These are phyloP conservation scores for Tapera naevia DNA, from an alignment of 2,797 vertebrate species.

Conservation along the genomic window DNA sequence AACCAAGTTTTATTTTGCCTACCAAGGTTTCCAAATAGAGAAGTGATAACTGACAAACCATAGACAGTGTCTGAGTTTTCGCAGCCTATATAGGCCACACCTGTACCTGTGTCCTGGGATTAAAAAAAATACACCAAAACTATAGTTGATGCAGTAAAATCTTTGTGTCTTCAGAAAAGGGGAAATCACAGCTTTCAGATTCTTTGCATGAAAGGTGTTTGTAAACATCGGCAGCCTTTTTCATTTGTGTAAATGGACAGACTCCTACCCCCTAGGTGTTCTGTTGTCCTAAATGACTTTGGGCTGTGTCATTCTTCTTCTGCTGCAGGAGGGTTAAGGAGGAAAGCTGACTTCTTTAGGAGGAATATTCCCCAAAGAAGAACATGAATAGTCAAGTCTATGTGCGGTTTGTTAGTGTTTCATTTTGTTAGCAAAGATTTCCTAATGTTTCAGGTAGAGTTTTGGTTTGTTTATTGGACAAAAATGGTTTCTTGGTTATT, in stretches of 20 bases:
- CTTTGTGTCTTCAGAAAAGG: background rate
- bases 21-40: background rate
- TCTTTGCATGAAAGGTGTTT: background rate
- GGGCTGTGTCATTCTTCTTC: background rate
- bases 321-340: background rate
- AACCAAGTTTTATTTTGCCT: background rate
- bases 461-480: slow-evolving; percentile 13
- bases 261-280: background rate
- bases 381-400: background rate
- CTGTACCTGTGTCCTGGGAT: background rate
- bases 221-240: background rate
- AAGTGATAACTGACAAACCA: background rate
- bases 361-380: background rate
- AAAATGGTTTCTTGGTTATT: slow-evolving; percentile 35
- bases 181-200: background rate
- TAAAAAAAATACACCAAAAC: background rate
- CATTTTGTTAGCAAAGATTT: slow-evolving; percentile 6
- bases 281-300: background rate
- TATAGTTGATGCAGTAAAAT: background rate
- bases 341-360: background rate
- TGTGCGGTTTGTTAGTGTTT: background rate
- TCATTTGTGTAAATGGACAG: background rate
- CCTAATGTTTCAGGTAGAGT: background rate
- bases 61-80: background rate
- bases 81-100: background rate